These are phyloP conservation scores for Onychomys leucogaster DNA, from an alignment of 2,797 vertebrate species.

Conservation along the genomic window DNA sequence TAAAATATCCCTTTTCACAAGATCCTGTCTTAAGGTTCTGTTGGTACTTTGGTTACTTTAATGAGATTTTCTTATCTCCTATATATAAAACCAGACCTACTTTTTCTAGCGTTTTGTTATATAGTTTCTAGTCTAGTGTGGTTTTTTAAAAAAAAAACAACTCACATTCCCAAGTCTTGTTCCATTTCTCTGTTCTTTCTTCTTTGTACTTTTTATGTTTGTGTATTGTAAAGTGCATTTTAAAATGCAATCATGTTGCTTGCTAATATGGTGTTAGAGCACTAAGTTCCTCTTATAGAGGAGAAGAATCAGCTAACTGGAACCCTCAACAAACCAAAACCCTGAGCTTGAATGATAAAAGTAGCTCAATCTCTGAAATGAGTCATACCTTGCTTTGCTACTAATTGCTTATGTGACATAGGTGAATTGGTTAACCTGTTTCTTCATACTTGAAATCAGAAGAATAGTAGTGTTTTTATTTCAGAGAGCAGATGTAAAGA, in stretches of 20 bases:
- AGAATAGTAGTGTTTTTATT: neutral
- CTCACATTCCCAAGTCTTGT: constrained; percentile 43
- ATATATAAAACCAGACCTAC: constrained; percentile 71
- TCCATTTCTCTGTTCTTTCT: constrained; percentile 64
- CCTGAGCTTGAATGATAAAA: constrained; percentile 15
- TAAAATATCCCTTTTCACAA: constrained; percentile 68
- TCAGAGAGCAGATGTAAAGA: constrained; percentile 30
- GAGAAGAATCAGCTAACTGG: constrained; percentile 29
- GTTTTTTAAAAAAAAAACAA: constrained; percentile 57
- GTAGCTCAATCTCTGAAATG: constrained; percentile 23
- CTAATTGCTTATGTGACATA: constrained; percentile 39
- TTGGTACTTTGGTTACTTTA: constrained; percentile 70
- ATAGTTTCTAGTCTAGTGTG: neutral
- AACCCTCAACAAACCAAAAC: neutral
- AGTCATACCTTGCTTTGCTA: constrained; percentile 24
- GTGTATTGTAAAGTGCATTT: constrained; percentile 46
- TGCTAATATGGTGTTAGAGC: constrained; percentile 40
- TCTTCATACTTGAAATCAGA: constrained; percentile 48
- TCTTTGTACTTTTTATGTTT: constrained; percentile 55
- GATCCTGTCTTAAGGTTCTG: constrained; percentile 63
- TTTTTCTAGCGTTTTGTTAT: constrained; percentile 71
- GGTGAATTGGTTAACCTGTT: neutral
- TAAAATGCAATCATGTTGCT: constrained; percentile 27
- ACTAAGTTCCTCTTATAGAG: constrained; percentile 17
- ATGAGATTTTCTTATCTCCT: constrained; percentile 73